A percentile compares a stretch with the other conserved stretches of the same genome.
These are phyloP conservation scores for Styela clava DNA, from an alignment of 23 tunicate species.

Conservation along the genomic window DNA sequence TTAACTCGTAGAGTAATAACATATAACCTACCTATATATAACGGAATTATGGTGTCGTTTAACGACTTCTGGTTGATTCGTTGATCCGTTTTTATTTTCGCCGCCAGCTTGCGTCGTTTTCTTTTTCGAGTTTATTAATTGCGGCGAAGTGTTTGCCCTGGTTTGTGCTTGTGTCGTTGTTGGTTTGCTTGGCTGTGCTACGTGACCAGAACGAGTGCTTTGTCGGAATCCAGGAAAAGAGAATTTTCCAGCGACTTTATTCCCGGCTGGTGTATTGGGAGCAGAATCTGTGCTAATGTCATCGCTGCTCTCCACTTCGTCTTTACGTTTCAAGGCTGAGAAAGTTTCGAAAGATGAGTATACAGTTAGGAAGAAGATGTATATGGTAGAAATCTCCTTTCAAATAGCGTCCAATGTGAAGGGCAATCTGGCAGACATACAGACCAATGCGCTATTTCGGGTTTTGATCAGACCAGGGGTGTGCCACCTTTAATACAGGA, in stretches of 20 bases:
- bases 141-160: background rate
- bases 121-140: background rate
- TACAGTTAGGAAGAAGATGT: background rate
- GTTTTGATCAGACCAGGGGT: too few species aligned
- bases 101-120: background rate
- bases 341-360: slow-evolving; percentile 1
- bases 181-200: slow-evolving; percentile 4
- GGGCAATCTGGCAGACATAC: too few species aligned
- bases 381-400: too few species aligned
- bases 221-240: slow-evolving; percentile 45
- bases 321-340: slow-evolving; percentile 30
- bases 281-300: slow-evolving; percentile 62
- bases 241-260: slow-evolving; percentile 37
- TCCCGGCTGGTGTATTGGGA: slow-evolving; percentile 60
- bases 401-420: too few species aligned
- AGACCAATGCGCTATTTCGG: too few species aligned
- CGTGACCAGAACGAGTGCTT: slow-evolving; percentile 17
- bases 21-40: slow-evolving; percentile 20
- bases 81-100: background rate
- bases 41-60: slow-evolving; percentile 22
- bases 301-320: slow-evolving; percentile 52
- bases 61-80: background rate
- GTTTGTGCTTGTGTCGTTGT: slow-evolving; percentile 15
- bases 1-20: too few species aligned
- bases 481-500: too few species aligned